Evolutionary conservation across 2,113 vertebrate genomes (phyloP).

Genomic region (Cyprinus carpio): DNA sequence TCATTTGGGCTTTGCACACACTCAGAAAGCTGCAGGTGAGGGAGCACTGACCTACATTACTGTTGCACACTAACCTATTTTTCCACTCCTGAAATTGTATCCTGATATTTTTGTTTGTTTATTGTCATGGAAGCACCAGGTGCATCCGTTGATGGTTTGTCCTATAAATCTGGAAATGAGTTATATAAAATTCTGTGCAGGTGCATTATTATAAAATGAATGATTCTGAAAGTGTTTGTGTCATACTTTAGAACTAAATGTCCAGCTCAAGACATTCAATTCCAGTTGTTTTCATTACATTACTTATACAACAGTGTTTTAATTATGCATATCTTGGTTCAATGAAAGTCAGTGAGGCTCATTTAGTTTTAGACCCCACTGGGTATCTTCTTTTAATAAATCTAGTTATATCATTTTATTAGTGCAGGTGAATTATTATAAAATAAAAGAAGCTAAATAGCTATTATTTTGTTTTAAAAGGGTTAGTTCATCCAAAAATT

Average conservation of each 20-base stretch:
- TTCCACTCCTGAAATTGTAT: background rate
- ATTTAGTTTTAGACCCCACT: background rate
- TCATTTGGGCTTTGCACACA: slow-evolving; percentile 29
- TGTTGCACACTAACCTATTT: slow-evolving; percentile 44
- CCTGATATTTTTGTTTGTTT: slow-evolving; percentile 24
- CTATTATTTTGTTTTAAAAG: background rate
- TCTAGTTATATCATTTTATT: too few species aligned
- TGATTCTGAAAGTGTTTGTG: background rate
- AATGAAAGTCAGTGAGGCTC: background rate
- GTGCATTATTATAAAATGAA: slow-evolving; percentile 1
- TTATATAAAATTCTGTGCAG: slow-evolving; percentile 20
- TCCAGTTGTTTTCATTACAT: background rate
- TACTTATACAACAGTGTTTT: background rate
- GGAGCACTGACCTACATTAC: slow-evolving; percentile 50
- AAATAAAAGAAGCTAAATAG: background rate
- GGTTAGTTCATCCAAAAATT: background rate
- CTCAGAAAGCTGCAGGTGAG: slow-evolving; percentile 32
- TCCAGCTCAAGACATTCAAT: background rate
- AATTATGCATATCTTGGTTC: background rate
- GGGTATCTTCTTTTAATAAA: too few species aligned
- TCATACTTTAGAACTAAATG: background rate
- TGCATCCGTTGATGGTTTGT: slow-evolving; percentile 15
- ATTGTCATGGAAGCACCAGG: background rate
- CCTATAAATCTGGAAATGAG: slow-evolving; percentile 38
- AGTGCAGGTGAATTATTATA: too few species aligned